A percentile compares a stretch with the other conserved stretches of the same genome.
These are phyloP conservation scores for Nomada flava DNA, from an alignment of 2,888 invertebrate species.

Conservation along the genomic window DNA sequence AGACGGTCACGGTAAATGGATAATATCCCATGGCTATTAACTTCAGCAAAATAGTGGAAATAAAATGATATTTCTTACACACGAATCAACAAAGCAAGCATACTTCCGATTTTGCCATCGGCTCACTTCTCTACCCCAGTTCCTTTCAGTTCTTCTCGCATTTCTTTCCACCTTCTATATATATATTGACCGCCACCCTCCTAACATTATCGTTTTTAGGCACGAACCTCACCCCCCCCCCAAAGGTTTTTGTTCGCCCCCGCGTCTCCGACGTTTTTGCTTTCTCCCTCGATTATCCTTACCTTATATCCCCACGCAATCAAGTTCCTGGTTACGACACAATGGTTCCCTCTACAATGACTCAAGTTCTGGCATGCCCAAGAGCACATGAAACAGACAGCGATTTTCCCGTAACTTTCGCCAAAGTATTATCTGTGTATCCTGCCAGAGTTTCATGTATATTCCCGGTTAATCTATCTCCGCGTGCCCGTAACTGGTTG, in stretches of 20 bases:
- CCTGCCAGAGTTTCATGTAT: not conserved
- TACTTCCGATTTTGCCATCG: slow-evolving; percentile 24
- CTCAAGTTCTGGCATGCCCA: not conserved
- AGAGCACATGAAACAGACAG: not conserved
- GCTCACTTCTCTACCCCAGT: slow-evolving; percentile 30
- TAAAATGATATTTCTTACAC: not conserved
- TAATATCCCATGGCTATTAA: too few relatives aligned
- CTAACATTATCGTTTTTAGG: slow-evolving; percentile 47
- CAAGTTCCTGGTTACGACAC: not conserved
- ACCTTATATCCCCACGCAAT: slow-evolving; percentile 1
- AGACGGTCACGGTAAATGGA: too few relatives aligned
- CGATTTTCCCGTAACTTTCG: slow-evolving; percentile 14
- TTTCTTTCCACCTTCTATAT: slow-evolving; percentile 26
- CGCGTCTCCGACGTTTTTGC: not conserved
- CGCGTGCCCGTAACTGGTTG: not conserved
- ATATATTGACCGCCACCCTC: slow-evolving; percentile 41
- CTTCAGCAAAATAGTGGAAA: too few relatives aligned
- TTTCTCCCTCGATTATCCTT: not conserved
- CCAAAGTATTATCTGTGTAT: slow-evolving; percentile 1
- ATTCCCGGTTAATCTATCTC: not conserved
- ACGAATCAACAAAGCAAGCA: not conserved
- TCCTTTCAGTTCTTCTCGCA: slow-evolving; percentile 17
- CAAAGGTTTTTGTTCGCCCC: not conserved
- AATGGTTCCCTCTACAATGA: not conserved
- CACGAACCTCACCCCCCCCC: slow-evolving; percentile 27